A percentile compares a stretch with the other conserved stretches of the same genome.
Conservation (phyloP, 2,888 invertebrate genomes). For the Coleophora deauratella region DNA sequence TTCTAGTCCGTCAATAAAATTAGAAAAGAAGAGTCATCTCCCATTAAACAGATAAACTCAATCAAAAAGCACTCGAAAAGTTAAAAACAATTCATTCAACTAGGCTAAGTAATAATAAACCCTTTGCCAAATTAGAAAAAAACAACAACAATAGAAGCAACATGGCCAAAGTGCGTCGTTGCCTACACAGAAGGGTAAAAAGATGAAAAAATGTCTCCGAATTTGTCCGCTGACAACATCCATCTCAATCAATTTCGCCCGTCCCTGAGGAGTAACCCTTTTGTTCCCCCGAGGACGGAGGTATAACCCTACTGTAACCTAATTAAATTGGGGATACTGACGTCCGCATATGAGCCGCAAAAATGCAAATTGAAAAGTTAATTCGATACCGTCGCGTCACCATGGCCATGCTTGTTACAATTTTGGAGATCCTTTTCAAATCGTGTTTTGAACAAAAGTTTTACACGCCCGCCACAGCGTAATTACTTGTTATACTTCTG, state of each 20-base stretch:
- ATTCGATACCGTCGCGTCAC: slow-evolving; percentile 42
- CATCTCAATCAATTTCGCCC: slow-evolving; percentile 66
- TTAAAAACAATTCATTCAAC: slow-evolving; percentile 51
- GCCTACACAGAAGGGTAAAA: slow-evolving; percentile 23
- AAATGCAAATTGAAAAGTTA: slow-evolving; percentile 66
- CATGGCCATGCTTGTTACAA: neutral
- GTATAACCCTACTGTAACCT: slow-evolving; percentile 53
- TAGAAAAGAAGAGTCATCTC: slow-evolving; percentile 19
- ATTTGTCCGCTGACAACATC: slow-evolving; percentile 66
- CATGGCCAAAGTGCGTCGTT: slow-evolving; percentile 20
- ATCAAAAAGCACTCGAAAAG: slow-evolving; percentile 52
- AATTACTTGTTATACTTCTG: too few relatives aligned
- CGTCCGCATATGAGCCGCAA: slow-evolving; percentile 45
- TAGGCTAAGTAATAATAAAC: slow-evolving; percentile 37
- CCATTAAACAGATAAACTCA: slow-evolving; percentile 17
- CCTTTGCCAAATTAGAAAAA: slow-evolving; percentile 24
- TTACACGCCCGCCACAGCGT: too few relatives aligned
- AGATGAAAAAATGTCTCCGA: slow-evolving; percentile 44
- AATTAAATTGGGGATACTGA: slow-evolving; percentile 55
- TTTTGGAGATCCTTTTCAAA: neutral
- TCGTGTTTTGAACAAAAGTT: too few relatives aligned
- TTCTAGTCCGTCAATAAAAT: neutral
- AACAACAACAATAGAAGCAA: slow-evolving; percentile 30
- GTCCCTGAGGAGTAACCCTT: slow-evolving; percentile 67
- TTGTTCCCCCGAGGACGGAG: slow-evolving; percentile 40